phyloP scores from a whole-genome alignment of 2,888 invertebrate species.

The Lasioglossum marginatum region DNA sequence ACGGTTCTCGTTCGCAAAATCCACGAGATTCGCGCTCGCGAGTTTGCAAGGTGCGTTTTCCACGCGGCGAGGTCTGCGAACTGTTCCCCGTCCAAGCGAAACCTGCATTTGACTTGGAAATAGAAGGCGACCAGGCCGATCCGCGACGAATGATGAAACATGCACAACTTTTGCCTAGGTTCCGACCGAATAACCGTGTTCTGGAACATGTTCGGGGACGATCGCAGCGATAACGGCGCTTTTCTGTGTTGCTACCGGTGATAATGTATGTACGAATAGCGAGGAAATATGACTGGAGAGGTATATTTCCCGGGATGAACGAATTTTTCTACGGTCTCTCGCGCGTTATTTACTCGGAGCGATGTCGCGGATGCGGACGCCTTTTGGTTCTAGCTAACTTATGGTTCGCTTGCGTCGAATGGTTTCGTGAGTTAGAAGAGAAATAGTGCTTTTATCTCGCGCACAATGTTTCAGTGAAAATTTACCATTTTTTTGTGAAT shows the following conservation, averaged over 20 bases:
- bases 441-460: background rate
- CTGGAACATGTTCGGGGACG: background rate
- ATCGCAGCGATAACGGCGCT: slow-evolving; percentile 23
- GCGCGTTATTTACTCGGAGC: background rate
- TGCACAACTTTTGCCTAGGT: slow-evolving; percentile 20
- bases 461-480: background rate
- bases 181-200: slow-evolving; percentile 2
- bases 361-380: background rate
- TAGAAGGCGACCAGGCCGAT: slow-evolving; percentile 13
- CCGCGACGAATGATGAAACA: slow-evolving; percentile 34
- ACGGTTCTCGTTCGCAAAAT: slow-evolving; percentile 34
- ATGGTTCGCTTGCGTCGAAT: background rate
- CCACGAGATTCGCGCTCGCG: slow-evolving; percentile 12
- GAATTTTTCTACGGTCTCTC: slow-evolving; percentile 10
- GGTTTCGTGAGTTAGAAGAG: background rate
- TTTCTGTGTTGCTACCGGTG: background rate
- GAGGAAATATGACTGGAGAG: slow-evolving; percentile 15
- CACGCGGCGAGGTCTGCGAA: background rate
- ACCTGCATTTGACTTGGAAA: slow-evolving; percentile 39
- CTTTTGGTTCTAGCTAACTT: background rate
- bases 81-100: background rate
- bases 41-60: background rate
- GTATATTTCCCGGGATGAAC: slow-evolving; percentile 7
- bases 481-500: background rate
- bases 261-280: slow-evolving; percentile 8